These are phyloP conservation scores for Bellardia pandia DNA, from an alignment of 2,888 invertebrate genomes.

Conservation along the genomic window DNA sequence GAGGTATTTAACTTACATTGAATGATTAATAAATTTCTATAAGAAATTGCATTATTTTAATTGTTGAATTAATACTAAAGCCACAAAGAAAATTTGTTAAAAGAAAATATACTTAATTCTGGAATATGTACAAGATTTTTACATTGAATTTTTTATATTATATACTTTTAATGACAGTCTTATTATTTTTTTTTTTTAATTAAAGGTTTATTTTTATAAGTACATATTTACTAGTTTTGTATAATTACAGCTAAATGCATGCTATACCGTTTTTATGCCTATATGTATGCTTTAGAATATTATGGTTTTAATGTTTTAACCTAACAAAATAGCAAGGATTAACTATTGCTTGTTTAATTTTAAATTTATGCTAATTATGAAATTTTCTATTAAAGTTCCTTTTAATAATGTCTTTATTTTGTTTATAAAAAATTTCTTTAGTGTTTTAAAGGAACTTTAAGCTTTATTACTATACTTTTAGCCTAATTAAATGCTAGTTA, in stretches of 20 bases:
- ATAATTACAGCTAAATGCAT: constrained; percentile 61
- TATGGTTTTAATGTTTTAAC: too few relatives aligned
- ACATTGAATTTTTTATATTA: not conserved
- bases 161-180: constrained; percentile 39
- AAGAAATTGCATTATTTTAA: constrained; percentile 55
- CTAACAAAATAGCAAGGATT: constrained; percentile 14
- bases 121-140: constrained; percentile 24
- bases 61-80: constrained; percentile 32
- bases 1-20: constrained; percentile 74
- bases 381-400: constrained; percentile 19
- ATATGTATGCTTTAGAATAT: constrained; percentile 30
- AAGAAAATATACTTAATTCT: not conserved
- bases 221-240: not conserved
- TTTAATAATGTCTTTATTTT: constrained; percentile 1
- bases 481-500: constrained; percentile 37
- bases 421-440: not conserved
- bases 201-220: not conserved
- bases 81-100: constrained; percentile 46
- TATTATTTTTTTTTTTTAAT: constrained; percentile 43
- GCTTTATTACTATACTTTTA: constrained; percentile 26
- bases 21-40: constrained; percentile 67
- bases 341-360: constrained; percentile 37
- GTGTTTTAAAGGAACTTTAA: constrained; percentile 16
- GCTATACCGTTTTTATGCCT: constrained; percentile 57
- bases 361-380: not conserved